A percentile compares a stretch with the other conserved stretches of the same genome.
Evolutionary conservation across 2,797 vertebrate genomes (phyloP).

Genomic region (Huso huso): DNA sequence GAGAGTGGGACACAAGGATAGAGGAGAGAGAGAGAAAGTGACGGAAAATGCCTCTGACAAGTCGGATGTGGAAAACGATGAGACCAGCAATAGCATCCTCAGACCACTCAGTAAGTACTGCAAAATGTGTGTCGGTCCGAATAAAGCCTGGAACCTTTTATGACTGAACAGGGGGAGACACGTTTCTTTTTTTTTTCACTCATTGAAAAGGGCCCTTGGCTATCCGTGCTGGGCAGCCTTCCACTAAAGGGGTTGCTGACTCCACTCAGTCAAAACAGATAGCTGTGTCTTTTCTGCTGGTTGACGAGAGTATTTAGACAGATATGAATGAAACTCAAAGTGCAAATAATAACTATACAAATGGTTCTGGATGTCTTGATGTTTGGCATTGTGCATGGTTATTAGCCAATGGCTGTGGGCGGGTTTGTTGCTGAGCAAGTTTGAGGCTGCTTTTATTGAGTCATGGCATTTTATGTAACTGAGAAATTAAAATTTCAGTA

Average conservation of each 20-base stretch:
- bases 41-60: conserved; percentile 78
- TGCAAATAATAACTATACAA: conserved; percentile 33
- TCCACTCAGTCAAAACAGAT: conserved; percentile 43
- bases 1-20: conserved; percentile 74
- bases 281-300: conserved; percentile 31
- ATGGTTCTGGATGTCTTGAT: conserved; percentile 24
- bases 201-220: conserved; percentile 17
- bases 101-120: conserved; percentile 86
- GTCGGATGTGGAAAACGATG: conserved; percentile 83
- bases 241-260: conserved; percentile 43
- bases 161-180: conserved; percentile 5
- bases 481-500: too few relatives aligned
- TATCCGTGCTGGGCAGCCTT: conserved; percentile 9
- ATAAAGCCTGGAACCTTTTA: conserved; percentile 34
- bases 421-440: too few relatives aligned
- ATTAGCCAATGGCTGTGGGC: conserved; percentile 13
- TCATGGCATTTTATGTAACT: too few relatives aligned
- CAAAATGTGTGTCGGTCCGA: conserved; percentile 33
- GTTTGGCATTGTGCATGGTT: conserved; percentile 21
- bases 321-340: conserved; percentile 28
- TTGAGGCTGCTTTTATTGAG: too few relatives aligned
- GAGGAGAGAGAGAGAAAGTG: conserved; percentile 64
- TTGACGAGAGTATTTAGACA: conserved; percentile 37
- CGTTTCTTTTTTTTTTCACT: conserved; percentile 16
- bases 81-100: conserved; percentile 81